phyloP scores from a whole-genome alignment of 2,797 vertebrate species.

The Columba guinea region DNA sequence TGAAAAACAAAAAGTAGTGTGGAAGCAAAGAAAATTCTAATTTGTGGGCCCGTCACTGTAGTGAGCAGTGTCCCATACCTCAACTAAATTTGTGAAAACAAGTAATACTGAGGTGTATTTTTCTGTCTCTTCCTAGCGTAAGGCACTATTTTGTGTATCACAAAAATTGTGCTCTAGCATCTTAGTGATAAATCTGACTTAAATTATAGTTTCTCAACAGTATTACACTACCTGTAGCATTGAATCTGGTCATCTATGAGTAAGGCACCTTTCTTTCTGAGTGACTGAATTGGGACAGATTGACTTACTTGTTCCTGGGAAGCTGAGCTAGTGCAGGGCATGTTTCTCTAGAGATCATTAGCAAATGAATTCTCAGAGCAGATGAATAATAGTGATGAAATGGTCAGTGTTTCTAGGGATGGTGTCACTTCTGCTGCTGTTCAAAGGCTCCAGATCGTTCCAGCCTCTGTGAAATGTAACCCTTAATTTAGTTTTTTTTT shows the following conservation, averaged over 20 bases:
- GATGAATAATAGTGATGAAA: not conserved
- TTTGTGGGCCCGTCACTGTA: not conserved
- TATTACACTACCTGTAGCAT: not conserved
- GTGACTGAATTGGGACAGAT: not conserved
- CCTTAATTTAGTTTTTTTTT: not conserved
- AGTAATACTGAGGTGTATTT: not conserved
- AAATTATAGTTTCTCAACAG: not conserved
- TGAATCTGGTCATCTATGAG: not conserved
- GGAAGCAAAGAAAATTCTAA: not conserved
- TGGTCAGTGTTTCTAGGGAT: not conserved
- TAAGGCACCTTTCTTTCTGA: not conserved
- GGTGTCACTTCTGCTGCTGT: not conserved
- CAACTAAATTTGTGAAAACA: not conserved
- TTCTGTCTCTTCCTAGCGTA: not conserved
- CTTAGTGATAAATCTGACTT: not conserved
- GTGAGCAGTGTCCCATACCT: not conserved
- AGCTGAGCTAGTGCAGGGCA: not conserved
- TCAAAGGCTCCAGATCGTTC: not conserved
- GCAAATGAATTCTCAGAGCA: not conserved
- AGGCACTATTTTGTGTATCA: not conserved
- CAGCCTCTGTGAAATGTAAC: not conserved
- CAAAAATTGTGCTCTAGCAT: not conserved
- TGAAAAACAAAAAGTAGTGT: not conserved
- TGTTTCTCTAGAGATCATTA: not conserved
- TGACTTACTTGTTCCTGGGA: not conserved